Conservation (phyloP, 2,797 vertebrate species). For the Rhyacichthys aspro region DNA sequence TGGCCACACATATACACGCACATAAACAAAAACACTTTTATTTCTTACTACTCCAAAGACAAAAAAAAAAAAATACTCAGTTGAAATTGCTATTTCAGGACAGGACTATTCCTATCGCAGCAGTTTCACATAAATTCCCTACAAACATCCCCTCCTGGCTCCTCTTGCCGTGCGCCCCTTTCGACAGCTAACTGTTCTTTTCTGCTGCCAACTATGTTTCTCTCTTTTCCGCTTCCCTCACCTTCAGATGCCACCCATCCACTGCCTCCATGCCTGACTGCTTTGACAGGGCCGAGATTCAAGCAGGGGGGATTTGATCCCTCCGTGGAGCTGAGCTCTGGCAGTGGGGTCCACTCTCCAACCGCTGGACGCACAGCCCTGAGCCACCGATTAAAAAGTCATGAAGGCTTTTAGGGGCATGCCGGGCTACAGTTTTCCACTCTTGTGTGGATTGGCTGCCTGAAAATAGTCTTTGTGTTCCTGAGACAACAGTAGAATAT, state of each 20-base stretch:
- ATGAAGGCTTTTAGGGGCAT: slow-evolving; percentile 84
- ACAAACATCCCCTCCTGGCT: slow-evolving; percentile 67
- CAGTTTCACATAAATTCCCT: slow-evolving; percentile 65
- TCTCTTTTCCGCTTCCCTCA: slow-evolving; percentile 46
- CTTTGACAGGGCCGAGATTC: slow-evolving; percentile 70
- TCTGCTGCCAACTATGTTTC: slow-evolving; percentile 51
- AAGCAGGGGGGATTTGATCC: slow-evolving; percentile 69
- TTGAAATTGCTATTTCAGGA: slow-evolving; percentile 70
- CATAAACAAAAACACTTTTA: slow-evolving; percentile 43
- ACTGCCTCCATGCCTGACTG: slow-evolving; percentile 71
- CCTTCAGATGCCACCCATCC: slow-evolving; percentile 70
- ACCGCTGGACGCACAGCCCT: slow-evolving; percentile 71
- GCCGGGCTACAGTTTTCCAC: slow-evolving; percentile 57
- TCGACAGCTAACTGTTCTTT: slow-evolving; percentile 59
- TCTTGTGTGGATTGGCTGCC: slow-evolving; percentile 72
- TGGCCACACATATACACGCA: slow-evolving; percentile 29
- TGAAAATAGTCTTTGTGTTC: slow-evolving; percentile 86
- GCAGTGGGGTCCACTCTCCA: slow-evolving; percentile 69
- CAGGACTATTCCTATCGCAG: slow-evolving; percentile 67
- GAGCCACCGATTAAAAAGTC: slow-evolving; percentile 84
- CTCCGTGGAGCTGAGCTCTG: slow-evolving; percentile 50
- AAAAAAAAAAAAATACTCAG: slow-evolving; percentile 71
- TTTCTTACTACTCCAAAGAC: slow-evolving; percentile 58
- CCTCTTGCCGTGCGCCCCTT: slow-evolving; percentile 43
- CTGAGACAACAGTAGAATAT: slow-evolving; percentile 75